Conservation (phyloP, 2,888 invertebrate species). For the Ryuthela nishihirai region DNA sequence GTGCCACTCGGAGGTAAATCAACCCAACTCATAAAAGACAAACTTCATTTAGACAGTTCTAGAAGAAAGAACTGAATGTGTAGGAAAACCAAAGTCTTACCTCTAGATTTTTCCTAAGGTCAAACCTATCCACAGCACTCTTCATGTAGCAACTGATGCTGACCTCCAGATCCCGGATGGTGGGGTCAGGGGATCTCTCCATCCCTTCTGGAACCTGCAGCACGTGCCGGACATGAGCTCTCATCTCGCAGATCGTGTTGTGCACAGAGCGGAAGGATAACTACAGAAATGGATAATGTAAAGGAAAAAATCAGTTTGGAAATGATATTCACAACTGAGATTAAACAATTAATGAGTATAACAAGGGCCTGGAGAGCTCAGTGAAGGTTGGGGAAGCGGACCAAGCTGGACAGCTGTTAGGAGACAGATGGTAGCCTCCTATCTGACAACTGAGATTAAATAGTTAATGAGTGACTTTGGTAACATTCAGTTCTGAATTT, state of each 20-base stretch:
- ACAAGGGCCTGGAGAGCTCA: too few species aligned
- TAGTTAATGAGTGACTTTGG: too few species aligned
- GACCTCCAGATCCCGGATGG: conserved; percentile 48
- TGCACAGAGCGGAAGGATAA: conserved; percentile 69
- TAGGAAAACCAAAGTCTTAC: conserved; percentile 48
- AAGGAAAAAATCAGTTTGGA: neutral
- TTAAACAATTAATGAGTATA: too few species aligned
- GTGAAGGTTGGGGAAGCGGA: too few species aligned
- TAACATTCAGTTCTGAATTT: too few species aligned
- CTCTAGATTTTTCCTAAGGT: conserved; percentile 54
- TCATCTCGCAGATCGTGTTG: conserved; percentile 64
- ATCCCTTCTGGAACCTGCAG: conserved; percentile 53
- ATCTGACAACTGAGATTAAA: too few species aligned
- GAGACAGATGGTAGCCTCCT: too few species aligned
- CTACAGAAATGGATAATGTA: conserved; percentile 52
- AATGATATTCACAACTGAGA: neutral
- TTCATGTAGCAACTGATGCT: conserved; percentile 63
- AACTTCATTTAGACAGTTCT: too few species aligned
- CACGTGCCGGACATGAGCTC: conserved; percentile 65
- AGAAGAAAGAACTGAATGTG: too few species aligned
- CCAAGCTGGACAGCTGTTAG: too few species aligned
- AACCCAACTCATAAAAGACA: too few species aligned
- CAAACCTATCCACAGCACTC: conserved; percentile 66
- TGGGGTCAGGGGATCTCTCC: conserved; percentile 43
- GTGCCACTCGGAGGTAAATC: too few species aligned